Evolutionary conservation across 2,888 invertebrate genomes (phyloP).

Genomic region (Allygus modestus): DNA sequence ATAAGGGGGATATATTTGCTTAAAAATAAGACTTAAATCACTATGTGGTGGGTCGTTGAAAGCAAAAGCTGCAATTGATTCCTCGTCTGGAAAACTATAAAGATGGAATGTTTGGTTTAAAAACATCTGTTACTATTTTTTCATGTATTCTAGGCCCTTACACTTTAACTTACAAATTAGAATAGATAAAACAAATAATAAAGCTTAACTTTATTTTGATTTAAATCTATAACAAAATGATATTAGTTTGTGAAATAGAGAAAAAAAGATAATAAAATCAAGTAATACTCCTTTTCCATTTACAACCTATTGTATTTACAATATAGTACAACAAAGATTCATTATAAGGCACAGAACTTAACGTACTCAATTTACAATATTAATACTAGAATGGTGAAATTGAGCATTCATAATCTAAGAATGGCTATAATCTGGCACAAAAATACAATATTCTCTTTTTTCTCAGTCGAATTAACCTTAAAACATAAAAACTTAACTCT

Average conservation of each 20-base stretch:
- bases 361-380: conserved; percentile 44
- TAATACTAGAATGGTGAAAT: conserved; percentile 29
- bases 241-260: neutral
- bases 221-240: neutral
- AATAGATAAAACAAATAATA: conserved; percentile 6
- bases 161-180: neutral
- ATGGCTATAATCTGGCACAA: conserved; percentile 59
- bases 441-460: conserved; percentile 12
- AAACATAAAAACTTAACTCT: conserved; percentile 24
- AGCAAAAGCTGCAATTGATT: neutral
- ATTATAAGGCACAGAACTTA: conserved; percentile 21
- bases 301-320: conserved; percentile 38
- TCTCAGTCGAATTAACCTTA: conserved; percentile 22
- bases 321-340: conserved; percentile 35
- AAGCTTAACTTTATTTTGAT: conserved; percentile 33
- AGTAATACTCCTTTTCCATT: conserved; percentile 44
- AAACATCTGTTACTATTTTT: neutral
- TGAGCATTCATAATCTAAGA: conserved; percentile 40
- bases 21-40: conserved; percentile 11
- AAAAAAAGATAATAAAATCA: conserved; percentile 31
- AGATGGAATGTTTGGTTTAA: neutral
- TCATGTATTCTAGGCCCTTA: neutral
- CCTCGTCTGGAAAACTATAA: neutral
- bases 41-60: conserved; percentile 41
- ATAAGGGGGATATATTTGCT: neutral